Percentiles rank a stretch among this genome's conserved stretches.
Evolutionary conservation across 1,140 invertebrate genomes (phyloP).

Genomic region (Hypothenemus hampei): DNA sequence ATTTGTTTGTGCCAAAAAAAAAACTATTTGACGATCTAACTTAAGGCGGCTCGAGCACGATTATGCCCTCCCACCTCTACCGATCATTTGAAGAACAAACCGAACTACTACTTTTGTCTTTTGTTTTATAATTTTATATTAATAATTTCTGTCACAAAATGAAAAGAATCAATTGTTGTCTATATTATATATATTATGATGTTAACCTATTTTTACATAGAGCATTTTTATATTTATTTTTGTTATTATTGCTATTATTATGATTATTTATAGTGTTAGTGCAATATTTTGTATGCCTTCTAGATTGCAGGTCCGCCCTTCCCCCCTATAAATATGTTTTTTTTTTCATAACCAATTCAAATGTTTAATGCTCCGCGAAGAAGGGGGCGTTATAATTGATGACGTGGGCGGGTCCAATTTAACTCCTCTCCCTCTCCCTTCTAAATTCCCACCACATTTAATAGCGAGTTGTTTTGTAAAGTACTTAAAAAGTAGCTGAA

Average conservation of each 20-base stretch:
- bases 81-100: background rate
- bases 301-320: too few species aligned
- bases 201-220: slow-evolving; percentile 36
- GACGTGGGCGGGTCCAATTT: background rate
- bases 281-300: slow-evolving; percentile 28
- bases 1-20: too few species aligned
- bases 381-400: background rate
- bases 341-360: too few species aligned
- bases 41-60: too few species aligned
- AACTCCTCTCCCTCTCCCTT: background rate
- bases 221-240: slow-evolving; percentile 37
- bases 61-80: too few species aligned
- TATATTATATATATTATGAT: slow-evolving; percentile 19
- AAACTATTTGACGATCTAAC: too few species aligned
- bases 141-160: too few species aligned
- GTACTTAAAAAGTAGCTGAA: slow-evolving; percentile 25
- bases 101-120: slow-evolving; percentile 1
- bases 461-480: slow-evolving; percentile 25
- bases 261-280: slow-evolving; percentile 25
- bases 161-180: slow-evolving; percentile 16
- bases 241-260: too few species aligned
- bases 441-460: background rate
- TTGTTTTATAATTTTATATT: background rate
- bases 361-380: background rate
- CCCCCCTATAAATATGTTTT: too few species aligned